These are phyloP conservation scores for Sarcophaga caerulescens DNA, from an alignment of 2,888 invertebrate species.

Conservation along the genomic window DNA sequence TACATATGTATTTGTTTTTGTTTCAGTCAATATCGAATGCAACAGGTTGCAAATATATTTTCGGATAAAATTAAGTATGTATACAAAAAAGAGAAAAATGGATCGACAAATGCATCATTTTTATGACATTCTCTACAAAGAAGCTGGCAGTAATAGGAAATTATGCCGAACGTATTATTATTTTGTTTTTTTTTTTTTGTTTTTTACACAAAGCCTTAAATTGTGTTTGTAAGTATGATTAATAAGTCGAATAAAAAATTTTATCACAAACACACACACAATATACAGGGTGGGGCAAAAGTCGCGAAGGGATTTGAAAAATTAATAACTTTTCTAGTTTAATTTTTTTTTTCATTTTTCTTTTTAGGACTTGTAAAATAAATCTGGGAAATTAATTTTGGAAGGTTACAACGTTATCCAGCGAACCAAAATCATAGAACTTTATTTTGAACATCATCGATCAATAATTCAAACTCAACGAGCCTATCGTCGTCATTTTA, in stretches of 20 bases:
- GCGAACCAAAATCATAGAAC: no score
- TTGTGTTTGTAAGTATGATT: neutral
- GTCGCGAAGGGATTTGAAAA: no score
- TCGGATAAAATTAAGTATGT: neutral
- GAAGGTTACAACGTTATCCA: no score
- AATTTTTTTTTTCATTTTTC: no score
- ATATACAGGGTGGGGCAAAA: no score
- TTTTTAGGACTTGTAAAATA: no score
- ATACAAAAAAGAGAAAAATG: neutral
- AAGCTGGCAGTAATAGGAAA: slow-evolving; percentile 50
- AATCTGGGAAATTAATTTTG: no score
- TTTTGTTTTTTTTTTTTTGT: slow-evolving; percentile 15
- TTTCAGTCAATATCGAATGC: neutral
- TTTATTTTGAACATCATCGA: no score
- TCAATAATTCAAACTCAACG: no score
- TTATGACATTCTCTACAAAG: neutral
- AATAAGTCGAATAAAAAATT: slow-evolving; percentile 14
- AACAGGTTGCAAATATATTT: neutral
- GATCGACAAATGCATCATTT: neutral
- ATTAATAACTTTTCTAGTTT: no score
- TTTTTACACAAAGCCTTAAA: slow-evolving; percentile 3
- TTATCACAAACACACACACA: slow-evolving; percentile 33
- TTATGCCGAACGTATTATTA: slow-evolving; percentile 11
- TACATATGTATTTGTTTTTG: no score
- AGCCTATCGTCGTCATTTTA: no score